A percentile compares a stretch with the other conserved stretches of the same genome.
Evolutionary conservation across 2,797 vertebrate genomes (phyloP).

Genomic region (Tokudaia muenninki): DNA sequence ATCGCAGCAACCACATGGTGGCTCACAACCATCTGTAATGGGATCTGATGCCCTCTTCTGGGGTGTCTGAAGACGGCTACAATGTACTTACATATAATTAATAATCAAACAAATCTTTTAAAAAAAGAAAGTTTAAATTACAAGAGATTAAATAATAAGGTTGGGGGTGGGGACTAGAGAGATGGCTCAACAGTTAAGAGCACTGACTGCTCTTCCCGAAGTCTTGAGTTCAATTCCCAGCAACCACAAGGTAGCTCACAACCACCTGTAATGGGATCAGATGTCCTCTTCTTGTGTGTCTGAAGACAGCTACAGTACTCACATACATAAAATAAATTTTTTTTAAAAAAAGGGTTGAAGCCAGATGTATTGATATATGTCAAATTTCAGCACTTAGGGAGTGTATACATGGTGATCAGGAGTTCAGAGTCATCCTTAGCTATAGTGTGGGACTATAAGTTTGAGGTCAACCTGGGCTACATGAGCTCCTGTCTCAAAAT

Average conservation of each 20-base stretch:
- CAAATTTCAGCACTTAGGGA: background rate
- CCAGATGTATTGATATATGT: background rate
- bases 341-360: background rate
- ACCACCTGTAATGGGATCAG: background rate
- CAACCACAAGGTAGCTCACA: background rate
- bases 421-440: background rate
- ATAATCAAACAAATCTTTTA: too few relatives aligned
- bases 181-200: background rate
- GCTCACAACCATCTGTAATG: too few relatives aligned
- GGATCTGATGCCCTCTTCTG: too few relatives aligned
- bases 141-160: conserved; percentile 10
- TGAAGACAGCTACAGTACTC: background rate
- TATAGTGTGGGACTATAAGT: background rate
- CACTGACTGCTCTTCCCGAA: background rate
- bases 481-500: background rate
- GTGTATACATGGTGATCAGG: background rate
- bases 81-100: too few relatives aligned
- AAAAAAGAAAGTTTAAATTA: background rate
- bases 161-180: background rate
- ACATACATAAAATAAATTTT: background rate
- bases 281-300: background rate
- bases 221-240: background rate
- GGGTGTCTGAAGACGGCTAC: too few relatives aligned
- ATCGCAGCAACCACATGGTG: too few relatives aligned
- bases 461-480: background rate